Evolutionary conservation across 2,888 invertebrate species (phyloP), one percentile per base, ranked within the genome.

Genomic region (Sinhomidia bicolor): DNA sequence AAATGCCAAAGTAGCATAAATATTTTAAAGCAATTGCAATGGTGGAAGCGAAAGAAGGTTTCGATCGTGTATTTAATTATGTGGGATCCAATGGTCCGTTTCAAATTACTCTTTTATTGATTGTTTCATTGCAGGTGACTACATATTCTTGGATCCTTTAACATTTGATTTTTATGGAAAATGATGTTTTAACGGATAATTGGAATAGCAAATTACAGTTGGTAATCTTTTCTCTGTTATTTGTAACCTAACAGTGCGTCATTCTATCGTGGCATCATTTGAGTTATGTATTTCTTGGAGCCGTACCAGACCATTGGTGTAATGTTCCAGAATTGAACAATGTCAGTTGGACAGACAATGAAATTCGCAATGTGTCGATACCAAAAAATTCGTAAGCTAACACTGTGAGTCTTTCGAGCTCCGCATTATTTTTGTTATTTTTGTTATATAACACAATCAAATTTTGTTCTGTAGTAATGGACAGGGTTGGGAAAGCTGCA

Each of bases 221-320:
- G n/a, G n/a, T n/a, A n/a, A n/a, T n/a, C n/a, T n/a, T n/a, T n/a
- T n/a, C n/a, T n/a, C n/a, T n/a, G n/a, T n/a, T n/a, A n/a, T n/a
- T n/a, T n/a, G n/a, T n/a, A n/a, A n/a, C n/a, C n/a, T n/a, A 26
- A 0, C n/a, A 90, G 89, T 78, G 89, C n/a, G 17, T 78, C 7
- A 79, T 91, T 20, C 32, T 91, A 4, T 90, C 90, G 7, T 90
- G 89, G 83, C 91, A 92, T 82, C 91, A 91, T 65, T 57, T 92
- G 7, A 89, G 91, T 0, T 91, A 89, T 68, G 90, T 91, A 10
- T 92, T 91, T 78, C 81, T 91, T 4, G 92, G 89, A 12, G 91
- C 91, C 54, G 91, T 92, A n/a, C 92, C 92, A 6, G 88, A 85
- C 6, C 91, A 91, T 68, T 91, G 91, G 91, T 92, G 92, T 65